These are phyloP conservation scores for Malurus elegans DNA, from an alignment of 2,113 vertebrate genomes.

Conservation along the genomic window DNA sequence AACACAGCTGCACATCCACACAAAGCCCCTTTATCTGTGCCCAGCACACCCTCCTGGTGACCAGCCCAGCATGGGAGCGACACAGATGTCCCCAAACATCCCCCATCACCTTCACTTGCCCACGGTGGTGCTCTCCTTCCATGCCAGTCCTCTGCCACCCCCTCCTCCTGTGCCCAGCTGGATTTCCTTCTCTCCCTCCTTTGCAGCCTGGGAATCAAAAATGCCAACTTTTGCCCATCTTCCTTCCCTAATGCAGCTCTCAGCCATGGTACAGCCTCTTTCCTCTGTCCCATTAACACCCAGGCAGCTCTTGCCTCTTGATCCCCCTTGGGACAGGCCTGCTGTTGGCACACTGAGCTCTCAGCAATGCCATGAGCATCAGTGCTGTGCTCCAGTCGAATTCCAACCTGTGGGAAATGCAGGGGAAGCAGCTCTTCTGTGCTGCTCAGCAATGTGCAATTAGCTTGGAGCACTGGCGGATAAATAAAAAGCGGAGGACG, in stretches of 20 bases:
- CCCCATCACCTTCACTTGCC: not conserved
- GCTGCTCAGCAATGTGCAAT: not conserved
- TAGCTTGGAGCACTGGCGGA: not conserved
- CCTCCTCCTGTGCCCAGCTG: not conserved
- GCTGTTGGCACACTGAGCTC: not conserved
- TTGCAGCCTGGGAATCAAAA: not conserved
- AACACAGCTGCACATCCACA: not conserved
- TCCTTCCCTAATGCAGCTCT: not conserved
- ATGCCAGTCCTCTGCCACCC: too few relatives aligned
- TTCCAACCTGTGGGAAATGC: not conserved
- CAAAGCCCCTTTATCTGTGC: not conserved
- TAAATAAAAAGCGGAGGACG: not conserved
- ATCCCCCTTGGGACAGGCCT: not conserved
- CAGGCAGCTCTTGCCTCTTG: not conserved
- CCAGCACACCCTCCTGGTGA: not conserved
- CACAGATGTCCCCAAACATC: not conserved
- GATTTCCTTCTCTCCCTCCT: not conserved
- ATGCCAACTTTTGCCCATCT: not conserved
- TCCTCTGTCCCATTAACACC: not conserved
- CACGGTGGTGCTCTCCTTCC: not conserved
- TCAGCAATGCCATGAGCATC: too few relatives aligned
- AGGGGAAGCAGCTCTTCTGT: not conserved
- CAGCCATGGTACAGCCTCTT: not conserved
- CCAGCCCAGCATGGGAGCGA: rapidly evolving
- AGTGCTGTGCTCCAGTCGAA: rapidly evolving